Conservation (phyloP, 2,113 vertebrate genomes). For the Bubo scandiacus region DNA sequence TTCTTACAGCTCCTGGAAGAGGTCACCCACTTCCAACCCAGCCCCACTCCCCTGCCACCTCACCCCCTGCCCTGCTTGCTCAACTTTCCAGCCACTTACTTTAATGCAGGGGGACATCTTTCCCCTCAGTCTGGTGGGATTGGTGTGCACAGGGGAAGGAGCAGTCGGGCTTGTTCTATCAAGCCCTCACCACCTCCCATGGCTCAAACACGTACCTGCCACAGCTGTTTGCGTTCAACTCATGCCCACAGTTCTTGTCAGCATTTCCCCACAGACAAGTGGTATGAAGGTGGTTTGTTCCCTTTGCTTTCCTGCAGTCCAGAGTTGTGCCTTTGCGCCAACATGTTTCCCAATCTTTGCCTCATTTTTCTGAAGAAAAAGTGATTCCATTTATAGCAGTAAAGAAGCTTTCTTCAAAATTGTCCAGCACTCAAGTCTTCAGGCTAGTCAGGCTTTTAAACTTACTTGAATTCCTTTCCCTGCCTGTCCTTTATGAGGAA, state of each 20-base stretch:
- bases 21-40: background rate
- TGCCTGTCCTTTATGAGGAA: background rate
- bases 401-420: background rate
- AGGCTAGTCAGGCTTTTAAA: background rate
- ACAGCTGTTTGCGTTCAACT: background rate
- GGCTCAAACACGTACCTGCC: background rate
- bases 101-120: background rate
- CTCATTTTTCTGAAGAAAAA: background rate
- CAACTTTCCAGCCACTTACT: background rate
- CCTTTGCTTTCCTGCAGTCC: background rate
- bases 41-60: background rate
- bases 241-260: background rate
- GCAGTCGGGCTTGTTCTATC: background rate
- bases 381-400: background rate
- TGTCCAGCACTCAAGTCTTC: background rate
- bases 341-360: background rate
- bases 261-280: background rate
- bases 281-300: background rate
- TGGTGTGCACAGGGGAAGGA: background rate
- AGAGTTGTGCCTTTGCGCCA: background rate
- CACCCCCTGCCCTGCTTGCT: background rate
- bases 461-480: background rate
- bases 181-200: rapidly evolving
- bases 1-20: rapidly evolving
- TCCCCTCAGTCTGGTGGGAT: background rate